Percentiles rank a stretch among this genome's conserved stretches.
phyloP scores from a whole-genome alignment of 2,797 vertebrate species.

The Chloroceryle amazona region DNA sequence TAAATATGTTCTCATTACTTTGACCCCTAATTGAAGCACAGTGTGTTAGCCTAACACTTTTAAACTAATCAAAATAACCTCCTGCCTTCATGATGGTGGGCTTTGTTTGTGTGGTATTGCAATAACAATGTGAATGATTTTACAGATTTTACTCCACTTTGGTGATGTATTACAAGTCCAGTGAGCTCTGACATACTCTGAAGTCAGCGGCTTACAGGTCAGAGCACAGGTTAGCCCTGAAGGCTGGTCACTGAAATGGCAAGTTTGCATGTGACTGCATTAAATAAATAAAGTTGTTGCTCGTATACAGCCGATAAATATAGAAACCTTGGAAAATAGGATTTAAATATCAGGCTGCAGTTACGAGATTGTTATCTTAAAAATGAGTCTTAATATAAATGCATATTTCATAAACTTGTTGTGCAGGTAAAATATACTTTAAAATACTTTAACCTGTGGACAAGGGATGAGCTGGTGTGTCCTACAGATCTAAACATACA shows the following conservation, averaged over 20 bases:
- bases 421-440: neutral
- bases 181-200: neutral
- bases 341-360: neutral
- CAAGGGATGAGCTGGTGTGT: neutral
- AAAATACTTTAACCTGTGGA: neutral
- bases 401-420: neutral
- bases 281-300: neutral
- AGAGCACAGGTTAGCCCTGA: neutral
- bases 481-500: neutral
- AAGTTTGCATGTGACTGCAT: neutral
- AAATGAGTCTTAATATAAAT: neutral
- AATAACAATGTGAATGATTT: constrained; percentile 18
- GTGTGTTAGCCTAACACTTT: neutral
- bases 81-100: neutral
- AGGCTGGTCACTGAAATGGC: constrained; percentile 7
- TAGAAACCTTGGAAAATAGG: neutral
- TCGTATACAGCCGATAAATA: neutral
- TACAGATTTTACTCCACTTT: constrained; percentile 28
- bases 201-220: neutral
- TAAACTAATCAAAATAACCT: constrained; percentile 43
- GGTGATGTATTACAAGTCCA: constrained; percentile 20
- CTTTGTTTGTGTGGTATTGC: neutral
- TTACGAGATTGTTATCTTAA: neutral
- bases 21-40: neutral
- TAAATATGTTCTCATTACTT: neutral